Evolutionary conservation across 35 echinoderm and acorn worm genomes (phyloP), one percentile per base, ranked within the genome.

Genomic region (Holothuria glaberrima): DNA sequence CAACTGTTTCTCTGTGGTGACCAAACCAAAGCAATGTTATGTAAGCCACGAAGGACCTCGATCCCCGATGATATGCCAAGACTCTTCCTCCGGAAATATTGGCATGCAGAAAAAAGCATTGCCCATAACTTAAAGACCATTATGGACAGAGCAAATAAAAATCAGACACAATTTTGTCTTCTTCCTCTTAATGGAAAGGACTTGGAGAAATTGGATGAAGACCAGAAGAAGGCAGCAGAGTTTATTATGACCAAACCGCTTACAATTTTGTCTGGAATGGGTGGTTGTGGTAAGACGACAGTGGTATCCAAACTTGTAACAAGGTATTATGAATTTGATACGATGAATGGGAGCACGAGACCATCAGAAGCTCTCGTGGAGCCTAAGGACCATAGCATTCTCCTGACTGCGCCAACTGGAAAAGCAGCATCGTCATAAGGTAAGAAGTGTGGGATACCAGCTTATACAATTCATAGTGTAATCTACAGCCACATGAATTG

Each of bases 231-330:
- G 24, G 94, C 94, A 1, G 84, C 61, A 0, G 45, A 62, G 12
- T 81, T 29, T 12, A 89, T 95, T 0, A 48, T 90, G 17, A 45
- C 35, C 9, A 63, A 89, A 25, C 86, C 94, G 0, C 32, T 95
- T 57, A 86, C 94, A 35, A 56, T 95, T 21, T 66, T 95, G 26
- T 89, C 90, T 20, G 90, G 94, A 7, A 92, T 81, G 62, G 94
- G 94, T 4, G 94, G 94, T 10, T 92, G 94, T 59, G 94, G 94
- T 19, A 95, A 94, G 67, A 95, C 94, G 13, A 91, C 91, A 24
- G 94, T 95, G 21, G 83, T 92, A 16, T 46, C 68, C 17, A 89
- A 27, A 22, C 12, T 92, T 28, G 30, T 95, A 2, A 30, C 26
- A 5, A 36, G 54, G 3, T 88, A 78, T 29, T 61, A 33, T 6